Conservation (phyloP, 2,888 invertebrate genomes). For the Pseudanteris insignis region DNA sequence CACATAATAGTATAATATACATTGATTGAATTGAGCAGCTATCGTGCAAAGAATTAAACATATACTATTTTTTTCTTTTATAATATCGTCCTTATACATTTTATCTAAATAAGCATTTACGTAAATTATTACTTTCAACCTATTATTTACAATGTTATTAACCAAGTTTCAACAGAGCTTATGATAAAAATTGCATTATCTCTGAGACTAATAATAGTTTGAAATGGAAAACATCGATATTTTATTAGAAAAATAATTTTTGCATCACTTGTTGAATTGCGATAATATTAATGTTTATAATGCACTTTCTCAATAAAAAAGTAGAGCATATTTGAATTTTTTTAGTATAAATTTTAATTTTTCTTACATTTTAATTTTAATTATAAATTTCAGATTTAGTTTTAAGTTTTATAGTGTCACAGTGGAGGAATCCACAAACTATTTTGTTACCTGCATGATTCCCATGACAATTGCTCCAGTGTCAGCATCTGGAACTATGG, state of each 20-base stretch:
- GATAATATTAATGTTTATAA: too few relatives aligned
- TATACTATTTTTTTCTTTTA: constrained; percentile 1
- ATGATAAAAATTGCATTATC: constrained; percentile 4
- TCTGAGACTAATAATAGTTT: constrained; percentile 1
- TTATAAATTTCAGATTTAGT: too few relatives aligned
- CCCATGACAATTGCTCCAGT: constrained; percentile 83
- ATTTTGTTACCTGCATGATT: too few relatives aligned
- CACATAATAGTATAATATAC: constrained; percentile 12
- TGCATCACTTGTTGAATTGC: too few relatives aligned
- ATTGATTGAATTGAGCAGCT: constrained; percentile 4
- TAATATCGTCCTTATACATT: background rate
- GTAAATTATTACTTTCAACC: constrained; percentile 9
- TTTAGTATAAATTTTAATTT: too few relatives aligned
- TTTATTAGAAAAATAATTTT: too few relatives aligned
- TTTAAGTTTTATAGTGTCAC: too few relatives aligned
- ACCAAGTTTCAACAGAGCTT: constrained; percentile 1
- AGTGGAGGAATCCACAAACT: too few relatives aligned
- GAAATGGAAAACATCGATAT: too few relatives aligned
- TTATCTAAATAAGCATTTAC: constrained; percentile 20
- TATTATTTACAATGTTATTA: background rate
- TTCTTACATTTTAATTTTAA: too few relatives aligned
- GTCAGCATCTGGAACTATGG: constrained; percentile 77
- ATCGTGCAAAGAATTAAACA: background rate
- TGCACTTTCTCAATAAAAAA: too few relatives aligned
- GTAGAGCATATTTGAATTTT: too few relatives aligned